These are phyloP conservation scores for Erebia palarica DNA, from an alignment of 2,888 invertebrate species.

Conservation along the genomic window DNA sequence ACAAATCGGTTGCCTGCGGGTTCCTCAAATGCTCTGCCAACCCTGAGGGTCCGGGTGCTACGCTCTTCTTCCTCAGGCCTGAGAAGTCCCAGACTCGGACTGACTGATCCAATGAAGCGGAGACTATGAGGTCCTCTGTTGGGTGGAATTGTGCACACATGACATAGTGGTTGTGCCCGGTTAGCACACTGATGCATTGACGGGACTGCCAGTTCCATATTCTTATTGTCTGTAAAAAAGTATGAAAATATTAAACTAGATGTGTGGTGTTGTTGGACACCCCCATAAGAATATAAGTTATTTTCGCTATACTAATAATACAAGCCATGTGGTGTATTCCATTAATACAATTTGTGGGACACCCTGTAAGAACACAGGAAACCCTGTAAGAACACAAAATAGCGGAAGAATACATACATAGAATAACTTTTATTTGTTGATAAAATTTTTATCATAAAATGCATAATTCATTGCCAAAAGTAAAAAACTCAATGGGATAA, in stretches of 20 bases:
- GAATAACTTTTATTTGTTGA: too few species aligned
- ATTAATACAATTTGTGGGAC: too few species aligned
- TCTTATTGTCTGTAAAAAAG: constrained; percentile 89
- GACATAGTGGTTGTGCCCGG: constrained; percentile 99
- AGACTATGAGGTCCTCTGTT: constrained; percentile 97
- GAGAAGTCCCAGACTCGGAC: constrained; percentile 99
- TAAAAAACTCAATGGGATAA: too few species aligned
- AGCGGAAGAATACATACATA: too few species aligned
- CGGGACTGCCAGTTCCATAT: constrained; percentile 99
- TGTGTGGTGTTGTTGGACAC: too few species aligned
- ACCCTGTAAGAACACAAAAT: too few species aligned
- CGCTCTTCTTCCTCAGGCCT: constrained; percentile 97
- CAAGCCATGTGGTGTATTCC: too few species aligned
- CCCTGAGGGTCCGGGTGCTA: constrained; percentile 96
- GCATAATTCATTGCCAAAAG: too few species aligned
- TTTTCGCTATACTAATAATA: too few species aligned
- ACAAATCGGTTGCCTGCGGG: constrained; percentile 94
- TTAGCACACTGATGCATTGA: constrained; percentile 95
- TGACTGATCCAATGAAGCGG: constrained; percentile 98
- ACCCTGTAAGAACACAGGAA: too few species aligned
- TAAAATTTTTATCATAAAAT: too few species aligned
- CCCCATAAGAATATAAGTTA: too few species aligned
- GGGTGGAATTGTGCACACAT: constrained; percentile 99
- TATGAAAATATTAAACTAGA: not conserved
- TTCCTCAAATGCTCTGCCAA: constrained; percentile 94